phyloP scores from a whole-genome alignment of 2,113 vertebrate species.

The Argyrosomus japonicus region DNA sequence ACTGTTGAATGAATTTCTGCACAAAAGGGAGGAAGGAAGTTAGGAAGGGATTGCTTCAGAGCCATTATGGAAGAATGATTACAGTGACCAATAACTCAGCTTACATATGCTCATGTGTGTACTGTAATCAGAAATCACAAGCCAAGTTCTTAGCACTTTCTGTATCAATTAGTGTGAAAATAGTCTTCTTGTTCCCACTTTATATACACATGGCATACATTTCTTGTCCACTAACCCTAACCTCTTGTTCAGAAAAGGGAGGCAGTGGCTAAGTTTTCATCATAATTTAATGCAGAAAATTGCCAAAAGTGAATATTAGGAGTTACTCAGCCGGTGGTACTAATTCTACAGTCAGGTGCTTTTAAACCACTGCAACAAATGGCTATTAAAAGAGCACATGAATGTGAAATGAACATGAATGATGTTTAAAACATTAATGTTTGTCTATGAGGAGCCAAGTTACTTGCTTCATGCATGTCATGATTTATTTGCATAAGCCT shows the following conservation, averaged over 20 bases:
- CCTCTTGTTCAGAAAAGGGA: no score
- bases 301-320: not conserved
- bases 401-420: no score
- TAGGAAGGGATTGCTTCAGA: not conserved
- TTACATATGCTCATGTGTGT: not conserved
- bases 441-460: no score
- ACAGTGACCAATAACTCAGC: not conserved
- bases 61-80: not conserved
- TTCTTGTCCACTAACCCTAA: no score
- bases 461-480: no score
- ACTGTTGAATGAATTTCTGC: conserved; percentile 38
- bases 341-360: not conserved
- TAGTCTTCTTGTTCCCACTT: not conserved
- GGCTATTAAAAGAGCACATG: not conserved
- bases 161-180: not conserved
- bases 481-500: no score
- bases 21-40: conserved; percentile 24
- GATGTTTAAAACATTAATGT: no score
- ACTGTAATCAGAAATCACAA: no score
- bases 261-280: not conserved
- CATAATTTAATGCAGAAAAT: not conserved
- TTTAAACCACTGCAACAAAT: not conserved
- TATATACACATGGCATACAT: not conserved
- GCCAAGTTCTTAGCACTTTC: not conserved
- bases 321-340: not conserved